Evolutionary conservation across 2,888 invertebrate genomes (phyloP), one percentile per base, ranked within the genome.

Genomic region (Acrobasis repandana): DNA sequence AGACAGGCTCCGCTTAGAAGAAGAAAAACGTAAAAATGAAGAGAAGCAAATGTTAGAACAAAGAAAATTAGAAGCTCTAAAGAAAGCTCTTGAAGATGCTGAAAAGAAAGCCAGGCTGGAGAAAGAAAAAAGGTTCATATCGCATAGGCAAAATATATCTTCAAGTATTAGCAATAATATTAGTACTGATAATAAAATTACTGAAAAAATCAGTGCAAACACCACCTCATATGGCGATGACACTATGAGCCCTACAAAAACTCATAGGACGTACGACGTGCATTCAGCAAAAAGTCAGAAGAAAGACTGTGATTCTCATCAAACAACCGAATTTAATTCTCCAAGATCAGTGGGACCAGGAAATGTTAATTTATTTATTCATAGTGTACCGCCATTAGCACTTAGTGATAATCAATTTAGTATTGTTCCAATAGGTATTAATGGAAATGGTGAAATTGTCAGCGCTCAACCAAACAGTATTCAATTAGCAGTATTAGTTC

Each of bases 21-120:
- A 94, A 67, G 98, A 98, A 79, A 94, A 95, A 65, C 92, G 93
- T 59, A 85, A 92, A 67, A 83, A 93, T 15, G 92, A 94, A 73
- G 95, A 96, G 71, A 95, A 95, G 70, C 94, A 96, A 85, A 93
- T 95, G 66, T 92, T 94, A 48, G 95, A 97, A 76, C 93, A 94
- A 73, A 94, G 94, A 67, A 95, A 96, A 80, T 94, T 96, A 60
- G 95, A 96, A 77, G 94, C 95, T 2, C 93, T 98, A 82, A 93
- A 95, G 72, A 95, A 95, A 77, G 96, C 97, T 1, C 93, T 98
- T 50, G 95, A 96, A 75, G 94, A 95, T 61, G 97, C 97, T 0
- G 95, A 96, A 72, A 94, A 94, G 70, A 94, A 95, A 47, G 96
- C 96, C 0, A 94, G 93, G 70, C 88, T 94, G 68, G 95, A 95